Evolutionary conservation across 2,113 vertebrate genomes (phyloP).

Genomic region (Haemorhous mexicanus): DNA sequence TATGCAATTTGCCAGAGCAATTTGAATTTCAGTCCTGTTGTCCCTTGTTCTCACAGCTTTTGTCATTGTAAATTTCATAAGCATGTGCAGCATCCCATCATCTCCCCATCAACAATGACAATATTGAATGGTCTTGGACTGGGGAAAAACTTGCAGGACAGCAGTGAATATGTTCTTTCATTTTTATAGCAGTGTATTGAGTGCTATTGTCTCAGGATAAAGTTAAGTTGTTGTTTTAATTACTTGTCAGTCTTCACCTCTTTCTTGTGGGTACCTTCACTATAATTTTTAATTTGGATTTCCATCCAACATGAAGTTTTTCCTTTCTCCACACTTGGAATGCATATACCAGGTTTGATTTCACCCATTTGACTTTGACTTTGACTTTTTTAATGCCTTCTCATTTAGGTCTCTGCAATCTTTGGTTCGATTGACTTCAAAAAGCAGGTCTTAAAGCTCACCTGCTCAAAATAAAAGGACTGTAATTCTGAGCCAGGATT

Average conservation of each 20-base stretch:
- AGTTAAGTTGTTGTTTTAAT: neutral
- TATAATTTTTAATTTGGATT: neutral
- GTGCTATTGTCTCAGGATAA: neutral
- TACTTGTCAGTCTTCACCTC: neutral
- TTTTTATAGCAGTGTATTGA: neutral
- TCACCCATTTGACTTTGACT: neutral
- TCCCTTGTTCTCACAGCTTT: neutral
- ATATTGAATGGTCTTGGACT: neutral
- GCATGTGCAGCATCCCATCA: neutral
- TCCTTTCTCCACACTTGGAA: neutral
- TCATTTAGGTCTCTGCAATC: neutral
- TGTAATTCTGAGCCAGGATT: neutral
- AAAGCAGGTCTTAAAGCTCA: neutral
- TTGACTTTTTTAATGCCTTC: too few relatives aligned
- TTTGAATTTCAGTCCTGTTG: neutral
- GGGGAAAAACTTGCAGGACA: neutral
- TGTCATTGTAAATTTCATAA: neutral
- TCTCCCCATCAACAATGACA: neutral
- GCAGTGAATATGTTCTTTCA: neutral
- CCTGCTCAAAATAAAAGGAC: neutral
- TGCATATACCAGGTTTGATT: neutral
- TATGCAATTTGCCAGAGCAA: neutral
- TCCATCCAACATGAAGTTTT: neutral
- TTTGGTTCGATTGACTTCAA: neutral
- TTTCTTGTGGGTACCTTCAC: neutral